Evolutionary conservation across 2,888 invertebrate genomes (phyloP).

Genomic region (Lasius platythorax): DNA sequence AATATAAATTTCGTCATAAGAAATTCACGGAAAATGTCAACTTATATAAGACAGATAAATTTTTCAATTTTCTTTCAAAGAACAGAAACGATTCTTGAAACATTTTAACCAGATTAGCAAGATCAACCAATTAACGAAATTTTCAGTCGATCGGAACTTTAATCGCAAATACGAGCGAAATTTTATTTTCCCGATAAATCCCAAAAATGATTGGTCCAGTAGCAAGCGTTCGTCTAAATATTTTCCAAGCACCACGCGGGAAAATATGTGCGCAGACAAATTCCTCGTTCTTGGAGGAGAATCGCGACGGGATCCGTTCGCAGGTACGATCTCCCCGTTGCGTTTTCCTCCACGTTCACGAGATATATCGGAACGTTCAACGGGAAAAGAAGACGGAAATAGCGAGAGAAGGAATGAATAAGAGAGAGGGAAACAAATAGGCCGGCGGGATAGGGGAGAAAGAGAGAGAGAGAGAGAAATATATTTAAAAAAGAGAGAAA

Average conservation of each 20-base stretch:
- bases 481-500: conserved; percentile 23
- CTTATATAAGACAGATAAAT: neutral
- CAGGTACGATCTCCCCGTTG: conserved; percentile 55
- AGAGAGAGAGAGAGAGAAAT: conserved; percentile 30
- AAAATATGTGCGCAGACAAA: conserved; percentile 49
- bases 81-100: neutral
- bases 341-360: conserved; percentile 44
- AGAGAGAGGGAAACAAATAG: conserved; percentile 37
- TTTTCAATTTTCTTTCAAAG: neutral
- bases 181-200: conserved; percentile 4
- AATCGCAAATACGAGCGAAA: neutral
- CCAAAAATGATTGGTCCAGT: neutral
- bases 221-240: neutral
- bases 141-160: neutral
- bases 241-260: conserved; percentile 10
- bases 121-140: neutral
- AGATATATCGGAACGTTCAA: conserved; percentile 52
- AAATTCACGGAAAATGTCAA: conserved; percentile 26
- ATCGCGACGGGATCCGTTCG: conserved; percentile 44
- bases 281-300: conserved; percentile 25
- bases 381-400: conserved; percentile 36
- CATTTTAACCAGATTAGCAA: neutral
- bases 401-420: conserved; percentile 8
- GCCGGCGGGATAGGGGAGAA: neutral
- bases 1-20: conserved; percentile 18